phyloP scores from a whole-genome alignment of 92 coral and sea anemone genomes.

The Epizoanthus illoricatus region DNA sequence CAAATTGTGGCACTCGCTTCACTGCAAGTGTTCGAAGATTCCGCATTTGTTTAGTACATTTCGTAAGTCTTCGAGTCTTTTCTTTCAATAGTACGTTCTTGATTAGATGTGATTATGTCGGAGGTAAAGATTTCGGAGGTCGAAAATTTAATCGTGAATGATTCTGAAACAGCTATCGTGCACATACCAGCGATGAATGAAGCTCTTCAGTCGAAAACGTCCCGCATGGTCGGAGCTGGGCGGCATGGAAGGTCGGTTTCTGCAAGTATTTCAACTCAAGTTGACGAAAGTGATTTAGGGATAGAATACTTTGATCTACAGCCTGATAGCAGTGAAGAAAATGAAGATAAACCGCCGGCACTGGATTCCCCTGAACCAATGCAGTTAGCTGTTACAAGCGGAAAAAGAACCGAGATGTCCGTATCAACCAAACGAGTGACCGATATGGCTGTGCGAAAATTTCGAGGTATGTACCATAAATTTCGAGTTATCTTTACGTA shows the following conservation, averaged over 20 bases:
- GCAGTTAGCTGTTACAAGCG: not conserved
- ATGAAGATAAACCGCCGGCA: not conserved
- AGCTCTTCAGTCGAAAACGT: not conserved
- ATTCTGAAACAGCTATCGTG: conserved; percentile 18
- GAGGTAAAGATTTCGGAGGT: not conserved
- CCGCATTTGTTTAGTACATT: not conserved
- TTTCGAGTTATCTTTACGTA: conserved; percentile 5
- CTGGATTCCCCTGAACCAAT: conserved; percentile 4
- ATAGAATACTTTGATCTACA: not conserved
- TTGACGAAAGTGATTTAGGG: conserved; percentile 32
- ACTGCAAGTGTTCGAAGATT: conserved; percentile 4
- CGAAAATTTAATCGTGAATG: conserved; percentile 1
- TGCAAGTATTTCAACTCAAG: conserved; percentile 34
- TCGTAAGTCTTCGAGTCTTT: no score
- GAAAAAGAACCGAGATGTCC: conserved; percentile 33
- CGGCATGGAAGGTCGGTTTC: conserved; percentile 9
- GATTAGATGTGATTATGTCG: not conserved
- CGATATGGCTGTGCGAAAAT: conserved; percentile 45
- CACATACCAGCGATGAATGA: not conserved
- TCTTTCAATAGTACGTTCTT: not conserved
- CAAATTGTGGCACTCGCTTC: conserved; percentile 15
- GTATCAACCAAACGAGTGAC: conserved; percentile 41
- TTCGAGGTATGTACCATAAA: conserved; percentile 33
- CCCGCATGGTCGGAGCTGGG: conserved; percentile 30
- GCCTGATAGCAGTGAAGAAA: not conserved